Percentiles rank a stretch among this genome's conserved stretches.
Conservation (phyloP, 2,113 vertebrate genomes). For the Pelecanoides urinatrix region DNA sequence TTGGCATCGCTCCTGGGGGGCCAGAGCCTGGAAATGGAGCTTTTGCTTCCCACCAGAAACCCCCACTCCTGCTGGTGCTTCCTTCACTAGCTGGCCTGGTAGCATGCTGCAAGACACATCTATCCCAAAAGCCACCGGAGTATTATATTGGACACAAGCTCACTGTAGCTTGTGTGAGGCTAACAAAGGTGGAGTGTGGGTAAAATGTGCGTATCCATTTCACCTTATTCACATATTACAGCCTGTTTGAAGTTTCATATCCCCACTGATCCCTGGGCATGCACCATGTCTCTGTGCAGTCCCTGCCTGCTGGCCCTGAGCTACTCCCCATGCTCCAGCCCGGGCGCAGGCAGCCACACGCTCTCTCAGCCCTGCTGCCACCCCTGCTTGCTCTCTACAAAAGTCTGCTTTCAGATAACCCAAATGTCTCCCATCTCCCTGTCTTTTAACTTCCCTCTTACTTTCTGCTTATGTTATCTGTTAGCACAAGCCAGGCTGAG, state of each 20-base stretch:
- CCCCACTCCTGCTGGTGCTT: not conserved
- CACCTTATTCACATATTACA: fast-evolving
- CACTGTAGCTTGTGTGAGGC: not conserved
- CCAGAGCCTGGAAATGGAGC: not conserved
- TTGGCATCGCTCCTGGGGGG: not conserved
- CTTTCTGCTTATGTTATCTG: not conserved
- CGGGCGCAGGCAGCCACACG: fast-evolving
- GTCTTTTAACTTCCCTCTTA: not conserved
- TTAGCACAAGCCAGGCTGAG: not conserved
- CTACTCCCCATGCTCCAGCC: not conserved
- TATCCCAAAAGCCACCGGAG: not conserved
- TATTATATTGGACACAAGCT: not conserved
- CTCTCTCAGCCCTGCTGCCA: not conserved
- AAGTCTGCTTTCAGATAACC: not conserved
- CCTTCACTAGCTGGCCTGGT: not conserved
- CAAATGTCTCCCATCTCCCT: not conserved
- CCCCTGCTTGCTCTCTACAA: not conserved
- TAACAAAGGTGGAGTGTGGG: not conserved
- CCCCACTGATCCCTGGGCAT: fast-evolving
- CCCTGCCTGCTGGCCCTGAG: not conserved
- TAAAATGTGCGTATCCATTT: not conserved
- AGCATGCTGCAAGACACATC: fast-evolving
- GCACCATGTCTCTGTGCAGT: fast-evolving
- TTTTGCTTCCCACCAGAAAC: not conserved
- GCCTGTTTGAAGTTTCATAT: not conserved